Conservation (phyloP, 2,113 vertebrate species). For the Petaurus breviceps region DNA sequence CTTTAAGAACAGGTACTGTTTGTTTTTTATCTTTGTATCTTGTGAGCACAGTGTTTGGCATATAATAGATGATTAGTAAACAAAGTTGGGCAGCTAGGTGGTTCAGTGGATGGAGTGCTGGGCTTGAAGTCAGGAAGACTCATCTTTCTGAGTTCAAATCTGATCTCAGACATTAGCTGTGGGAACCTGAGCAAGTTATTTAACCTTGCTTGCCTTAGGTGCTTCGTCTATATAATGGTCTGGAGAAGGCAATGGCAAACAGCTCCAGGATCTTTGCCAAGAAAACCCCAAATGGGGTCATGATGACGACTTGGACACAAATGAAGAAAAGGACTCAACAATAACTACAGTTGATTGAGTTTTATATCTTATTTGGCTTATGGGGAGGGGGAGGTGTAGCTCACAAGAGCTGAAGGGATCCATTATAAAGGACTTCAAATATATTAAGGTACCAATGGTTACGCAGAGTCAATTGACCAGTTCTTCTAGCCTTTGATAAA, state of each 20-base stretch:
- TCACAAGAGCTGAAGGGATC: not conserved
- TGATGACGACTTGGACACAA: no score
- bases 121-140: not conserved
- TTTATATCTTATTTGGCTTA: not conserved
- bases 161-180: not conserved
- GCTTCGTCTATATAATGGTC: not conserved
- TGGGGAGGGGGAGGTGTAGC: not conserved
- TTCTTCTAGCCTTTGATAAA: not conserved
- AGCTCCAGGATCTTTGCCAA: not conserved
- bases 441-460: not conserved
- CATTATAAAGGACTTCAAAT: not conserved
- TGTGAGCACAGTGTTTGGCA: not conserved
- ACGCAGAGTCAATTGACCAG: not conserved
- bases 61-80: not conserved
- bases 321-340: no score
- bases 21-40: not conserved
- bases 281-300: not conserved
- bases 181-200: not conserved
- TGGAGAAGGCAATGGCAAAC: not conserved
- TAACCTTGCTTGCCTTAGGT: not conserved
- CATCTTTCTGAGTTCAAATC: not conserved
- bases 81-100: not conserved
- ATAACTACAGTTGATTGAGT: not conserved
- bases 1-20: not conserved
- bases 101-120: no score